phyloP scores from a whole-genome alignment of 2,888 invertebrate genomes.

The Caenorhabditis virilis region DNA sequence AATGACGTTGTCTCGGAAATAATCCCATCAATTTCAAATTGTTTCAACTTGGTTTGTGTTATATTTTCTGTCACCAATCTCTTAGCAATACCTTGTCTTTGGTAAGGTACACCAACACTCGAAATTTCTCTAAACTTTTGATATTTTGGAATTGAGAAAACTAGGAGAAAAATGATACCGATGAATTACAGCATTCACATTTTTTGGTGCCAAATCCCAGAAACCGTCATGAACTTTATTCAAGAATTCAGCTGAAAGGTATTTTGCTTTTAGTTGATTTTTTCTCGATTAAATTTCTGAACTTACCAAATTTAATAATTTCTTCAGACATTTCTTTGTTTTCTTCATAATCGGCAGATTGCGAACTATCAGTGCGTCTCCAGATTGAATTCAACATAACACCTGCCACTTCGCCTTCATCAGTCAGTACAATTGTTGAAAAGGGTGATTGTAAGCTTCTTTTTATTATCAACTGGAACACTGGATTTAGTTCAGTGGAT shows the following conservation, averaged over 20 bases:
- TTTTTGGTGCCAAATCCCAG: slow-evolving; percentile 14
- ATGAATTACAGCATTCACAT: slow-evolving; percentile 17
- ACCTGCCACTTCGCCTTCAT: slow-evolving; percentile 16
- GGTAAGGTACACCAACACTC: slow-evolving; percentile 9
- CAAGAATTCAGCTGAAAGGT: slow-evolving; percentile 19
- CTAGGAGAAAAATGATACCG: no score
- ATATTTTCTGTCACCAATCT: slow-evolving; percentile 19
- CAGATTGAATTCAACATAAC: slow-evolving; percentile 24
- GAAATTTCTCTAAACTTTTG: slow-evolving; percentile 25
- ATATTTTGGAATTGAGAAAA: no score
- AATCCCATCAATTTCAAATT: slow-evolving; percentile 15
- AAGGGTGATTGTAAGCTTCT: slow-evolving; percentile 29
- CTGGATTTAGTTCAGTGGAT: slow-evolving; percentile 5
- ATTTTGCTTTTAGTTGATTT: no score
- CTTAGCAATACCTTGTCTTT: slow-evolving; percentile 26
- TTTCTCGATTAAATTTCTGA: no score
- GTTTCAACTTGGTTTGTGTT: slow-evolving; percentile 1
- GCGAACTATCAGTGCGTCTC: slow-evolving; percentile 14
- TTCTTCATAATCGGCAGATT: slow-evolving; percentile 18
- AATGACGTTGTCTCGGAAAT: slow-evolving; percentile 29
- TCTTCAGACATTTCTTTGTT: background rate
- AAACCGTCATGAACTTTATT: slow-evolving; percentile 28
- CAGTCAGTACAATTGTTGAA: slow-evolving; percentile 20
- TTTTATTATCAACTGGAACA: slow-evolving; percentile 15
- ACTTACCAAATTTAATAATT: background rate